phyloP scores from a whole-genome alignment of 2,113 vertebrate species.

The Pholis gunnellus region DNA sequence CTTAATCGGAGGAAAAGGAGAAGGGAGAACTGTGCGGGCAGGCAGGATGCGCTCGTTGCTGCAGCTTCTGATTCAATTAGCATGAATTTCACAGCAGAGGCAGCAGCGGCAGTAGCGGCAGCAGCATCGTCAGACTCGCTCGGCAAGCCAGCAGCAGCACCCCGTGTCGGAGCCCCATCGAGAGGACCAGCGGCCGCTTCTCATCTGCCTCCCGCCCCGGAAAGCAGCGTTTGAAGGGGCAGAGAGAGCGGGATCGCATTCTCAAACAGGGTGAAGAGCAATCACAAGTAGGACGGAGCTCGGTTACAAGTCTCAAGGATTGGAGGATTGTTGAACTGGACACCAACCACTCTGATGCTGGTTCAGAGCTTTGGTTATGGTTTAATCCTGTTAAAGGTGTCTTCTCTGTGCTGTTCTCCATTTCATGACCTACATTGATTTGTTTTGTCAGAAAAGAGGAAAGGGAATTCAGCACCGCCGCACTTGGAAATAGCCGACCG shows the following conservation, averaged over 20 bases:
- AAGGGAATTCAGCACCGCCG: constrained; percentile 38
- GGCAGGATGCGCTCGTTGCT: constrained; percentile 80
- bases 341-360: constrained; percentile 48
- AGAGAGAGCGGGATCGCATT: constrained; percentile 41
- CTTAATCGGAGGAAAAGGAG: constrained; percentile 67
- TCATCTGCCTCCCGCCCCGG: constrained; percentile 46
- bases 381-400: constrained; percentile 55
- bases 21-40: constrained; percentile 69
- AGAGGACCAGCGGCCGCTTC: constrained; percentile 57
- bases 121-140: constrained; percentile 68
- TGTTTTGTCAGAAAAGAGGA: constrained; percentile 48
- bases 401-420: constrained; percentile 44
- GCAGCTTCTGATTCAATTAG: constrained; percentile 85
- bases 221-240: constrained; percentile 44
- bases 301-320: constrained; percentile 53
- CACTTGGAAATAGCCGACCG: constrained; percentile 64
- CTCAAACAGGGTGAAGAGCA: constrained; percentile 46
- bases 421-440: constrained; percentile 68
- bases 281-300: constrained; percentile 58
- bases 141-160: constrained; percentile 64
- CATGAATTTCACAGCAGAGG: constrained; percentile 83
- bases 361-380: constrained; percentile 33
- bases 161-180: constrained; percentile 60
- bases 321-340: constrained; percentile 62
- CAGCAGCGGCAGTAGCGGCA: constrained; percentile 66